These are phyloP conservation scores for Disparrhopalites patrizii DNA, from an alignment of 2,888 invertebrate genomes.

Conservation along the genomic window DNA sequence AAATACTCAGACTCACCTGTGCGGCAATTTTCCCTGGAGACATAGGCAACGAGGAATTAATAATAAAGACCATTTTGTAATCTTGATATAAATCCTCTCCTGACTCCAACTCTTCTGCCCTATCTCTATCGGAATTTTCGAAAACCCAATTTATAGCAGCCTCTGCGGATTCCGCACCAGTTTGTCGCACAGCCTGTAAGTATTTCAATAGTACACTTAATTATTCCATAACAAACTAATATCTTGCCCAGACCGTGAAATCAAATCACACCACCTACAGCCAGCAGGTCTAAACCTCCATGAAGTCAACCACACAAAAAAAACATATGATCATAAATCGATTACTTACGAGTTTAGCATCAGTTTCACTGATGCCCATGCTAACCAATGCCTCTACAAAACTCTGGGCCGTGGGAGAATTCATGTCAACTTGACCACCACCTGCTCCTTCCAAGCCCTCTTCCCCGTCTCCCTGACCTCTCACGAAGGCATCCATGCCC, in stretches of 20 bases:
- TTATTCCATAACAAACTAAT: slow-evolving; percentile 1
- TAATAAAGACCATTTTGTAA: slow-evolving; percentile 48
- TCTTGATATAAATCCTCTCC: slow-evolving; percentile 40
- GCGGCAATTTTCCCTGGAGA: slow-evolving; percentile 48
- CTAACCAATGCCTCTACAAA: slow-evolving; percentile 44
- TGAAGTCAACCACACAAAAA: not conserved
- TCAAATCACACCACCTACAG: not conserved
- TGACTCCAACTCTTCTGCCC: slow-evolving; percentile 25
- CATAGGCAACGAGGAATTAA: slow-evolving; percentile 47
- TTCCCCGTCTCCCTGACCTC: slow-evolving; percentile 24
- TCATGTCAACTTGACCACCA: slow-evolving; percentile 41
- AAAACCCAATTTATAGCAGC: slow-evolving; percentile 48
- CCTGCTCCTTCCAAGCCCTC: slow-evolving; percentile 5
- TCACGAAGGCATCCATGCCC: not conserved
- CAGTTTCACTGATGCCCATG: slow-evolving; percentile 45
- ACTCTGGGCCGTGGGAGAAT: slow-evolving; percentile 36
- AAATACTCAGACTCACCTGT: slow-evolving; percentile 37
- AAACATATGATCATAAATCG: not conserved
- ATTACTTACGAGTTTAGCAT: slow-evolving; percentile 43
- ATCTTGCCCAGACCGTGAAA: not conserved
- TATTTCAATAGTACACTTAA: too few species aligned
- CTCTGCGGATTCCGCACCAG: slow-evolving; percentile 47
- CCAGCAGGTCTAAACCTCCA: not conserved
- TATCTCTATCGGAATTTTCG: slow-evolving; percentile 42
- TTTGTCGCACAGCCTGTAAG: slow-evolving; percentile 46